Evolutionary conservation across 2,797 vertebrate genomes (phyloP).

Genomic region (Oceanodroma leucorhoa): DNA sequence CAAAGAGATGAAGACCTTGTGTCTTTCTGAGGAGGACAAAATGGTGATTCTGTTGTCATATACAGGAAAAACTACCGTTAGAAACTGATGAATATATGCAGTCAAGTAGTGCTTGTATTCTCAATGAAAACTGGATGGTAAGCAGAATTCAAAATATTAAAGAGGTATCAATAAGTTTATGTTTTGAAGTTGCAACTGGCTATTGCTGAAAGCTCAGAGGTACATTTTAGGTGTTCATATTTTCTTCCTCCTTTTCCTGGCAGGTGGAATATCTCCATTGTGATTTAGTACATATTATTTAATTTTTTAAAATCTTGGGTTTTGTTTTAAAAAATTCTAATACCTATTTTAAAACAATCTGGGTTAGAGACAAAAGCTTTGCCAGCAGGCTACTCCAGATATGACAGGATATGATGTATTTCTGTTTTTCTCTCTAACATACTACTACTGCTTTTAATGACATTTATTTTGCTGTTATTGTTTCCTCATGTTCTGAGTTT

Average conservation of each 20-base stretch:
- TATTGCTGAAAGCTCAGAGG: not conserved
- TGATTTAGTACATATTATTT: not conserved
- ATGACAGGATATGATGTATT: not conserved
- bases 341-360: not conserved
- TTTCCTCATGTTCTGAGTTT: conserved; percentile 3
- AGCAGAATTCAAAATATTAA: not conserved
- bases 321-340: not conserved
- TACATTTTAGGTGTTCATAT: not conserved
- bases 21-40: not conserved
- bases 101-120: not conserved
- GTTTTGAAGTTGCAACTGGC: not conserved
- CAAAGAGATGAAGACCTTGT: not conserved
- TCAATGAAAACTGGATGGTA: not conserved
- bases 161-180: not conserved
- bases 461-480: not conserved
- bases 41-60: not conserved
- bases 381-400: not conserved
- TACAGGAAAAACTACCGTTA: not conserved
- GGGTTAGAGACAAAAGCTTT: not conserved
- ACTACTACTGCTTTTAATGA: not conserved
- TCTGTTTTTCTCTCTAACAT: not conserved
- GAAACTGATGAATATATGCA: not conserved
- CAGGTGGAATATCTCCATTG: not conserved
- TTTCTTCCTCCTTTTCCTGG: not conserved
- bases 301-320: not conserved